Conservation (phyloP, 2,888 invertebrate species). For the Minunthozetes semirufus region DNA sequence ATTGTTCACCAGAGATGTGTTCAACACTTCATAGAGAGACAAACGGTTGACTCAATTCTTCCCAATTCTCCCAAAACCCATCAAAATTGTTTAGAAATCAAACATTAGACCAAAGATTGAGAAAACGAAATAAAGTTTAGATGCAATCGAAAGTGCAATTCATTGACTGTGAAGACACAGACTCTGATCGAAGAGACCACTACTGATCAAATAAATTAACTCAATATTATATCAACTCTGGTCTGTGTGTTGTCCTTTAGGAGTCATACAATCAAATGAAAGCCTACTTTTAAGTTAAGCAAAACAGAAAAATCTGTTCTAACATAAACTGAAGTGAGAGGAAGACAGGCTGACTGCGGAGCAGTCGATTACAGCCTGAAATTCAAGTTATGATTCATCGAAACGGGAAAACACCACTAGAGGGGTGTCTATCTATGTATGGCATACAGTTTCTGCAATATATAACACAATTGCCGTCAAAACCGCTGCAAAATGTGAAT, state of each 20-base stretch:
- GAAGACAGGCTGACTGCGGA: constrained; percentile 27
- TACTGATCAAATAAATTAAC: not conserved
- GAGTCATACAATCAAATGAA: not conserved
- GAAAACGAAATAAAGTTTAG: not conserved
- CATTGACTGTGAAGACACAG: not conserved
- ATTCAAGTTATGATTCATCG: constrained; percentile 27
- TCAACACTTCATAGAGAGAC: not conserved
- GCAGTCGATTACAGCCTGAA: not conserved
- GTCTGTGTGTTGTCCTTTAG: not conserved
- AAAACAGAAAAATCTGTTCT: not conserved
- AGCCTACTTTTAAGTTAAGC: not conserved
- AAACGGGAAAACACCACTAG: constrained; percentile 25
- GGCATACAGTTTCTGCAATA: not conserved
- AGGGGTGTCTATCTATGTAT: constrained; percentile 15
- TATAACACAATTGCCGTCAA: constrained; percentile 13
- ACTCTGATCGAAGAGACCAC: not conserved
- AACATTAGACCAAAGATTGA: not conserved
- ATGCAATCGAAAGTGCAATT: not conserved
- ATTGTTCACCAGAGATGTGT: constrained; percentile 8
- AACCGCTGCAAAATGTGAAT: constrained; percentile 15
- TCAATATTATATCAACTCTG: not conserved
- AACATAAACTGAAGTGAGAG: not conserved
- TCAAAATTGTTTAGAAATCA: constrained; percentile 3
- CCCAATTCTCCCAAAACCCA: not conserved
- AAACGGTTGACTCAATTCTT: not conserved